These are phyloP conservation scores for Heliconius charithonia DNA, from an alignment of 2,888 invertebrate species.

Conservation along the genomic window DNA sequence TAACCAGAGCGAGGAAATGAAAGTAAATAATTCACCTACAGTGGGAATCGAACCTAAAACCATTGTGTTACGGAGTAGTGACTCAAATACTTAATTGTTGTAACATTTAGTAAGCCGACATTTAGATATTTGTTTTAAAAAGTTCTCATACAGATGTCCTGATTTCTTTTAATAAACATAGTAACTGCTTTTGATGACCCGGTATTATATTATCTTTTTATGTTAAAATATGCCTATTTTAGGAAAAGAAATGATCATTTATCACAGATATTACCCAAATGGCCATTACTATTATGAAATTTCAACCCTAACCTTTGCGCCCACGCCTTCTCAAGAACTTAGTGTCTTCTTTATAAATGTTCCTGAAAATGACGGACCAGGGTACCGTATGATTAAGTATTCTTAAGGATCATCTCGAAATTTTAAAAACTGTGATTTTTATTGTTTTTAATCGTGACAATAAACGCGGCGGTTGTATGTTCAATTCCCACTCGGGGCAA, in stretches of 20 bases:
- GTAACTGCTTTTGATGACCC: no score
- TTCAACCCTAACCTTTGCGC: slow-evolving; percentile 12
- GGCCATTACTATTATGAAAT: not conserved
- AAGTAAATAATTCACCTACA: no score
- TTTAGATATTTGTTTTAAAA: no score
- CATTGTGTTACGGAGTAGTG: no score
- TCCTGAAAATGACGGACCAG: not conserved
- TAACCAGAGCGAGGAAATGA: no score
- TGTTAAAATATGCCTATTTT: not conserved
- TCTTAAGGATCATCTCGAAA: not conserved
- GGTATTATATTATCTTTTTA: not conserved
- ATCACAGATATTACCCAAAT: not conserved
- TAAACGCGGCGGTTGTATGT: no score
- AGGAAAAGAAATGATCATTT: not conserved
- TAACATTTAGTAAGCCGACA: no score
- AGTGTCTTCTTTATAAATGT: not conserved
- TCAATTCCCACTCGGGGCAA: no score
- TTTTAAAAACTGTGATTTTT: not conserved
- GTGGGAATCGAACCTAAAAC: no score
- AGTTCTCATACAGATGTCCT: no score
- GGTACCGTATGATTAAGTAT: not conserved
- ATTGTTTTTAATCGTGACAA: not conserved
- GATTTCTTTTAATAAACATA: no score
- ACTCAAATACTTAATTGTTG: no score
- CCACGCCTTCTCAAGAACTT: not conserved